Evolutionary conservation across 2,888 invertebrate genomes (phyloP).

Genomic region (Sesia bembeciformis): DNA sequence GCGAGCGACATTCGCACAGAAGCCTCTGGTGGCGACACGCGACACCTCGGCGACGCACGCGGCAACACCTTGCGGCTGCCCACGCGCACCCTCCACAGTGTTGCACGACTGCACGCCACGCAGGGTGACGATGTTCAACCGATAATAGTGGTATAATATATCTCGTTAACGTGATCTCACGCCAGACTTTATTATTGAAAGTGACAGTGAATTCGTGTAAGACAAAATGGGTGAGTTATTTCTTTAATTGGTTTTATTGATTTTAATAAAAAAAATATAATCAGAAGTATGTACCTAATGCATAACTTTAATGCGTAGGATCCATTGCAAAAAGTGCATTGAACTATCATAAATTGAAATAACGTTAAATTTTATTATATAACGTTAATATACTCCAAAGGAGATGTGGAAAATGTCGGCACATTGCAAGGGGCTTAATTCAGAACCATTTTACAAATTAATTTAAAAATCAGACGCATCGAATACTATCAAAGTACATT

Average conservation of each 20-base stretch:
- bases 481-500: too few relatives aligned
- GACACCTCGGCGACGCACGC: conserved; percentile 42
- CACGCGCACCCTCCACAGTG: conserved; percentile 35
- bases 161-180: conserved; percentile 54
- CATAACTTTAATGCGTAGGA: too few relatives aligned
- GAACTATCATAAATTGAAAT: too few relatives aligned
- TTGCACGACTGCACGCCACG: conserved; percentile 14
- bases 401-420: too few relatives aligned
- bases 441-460: too few relatives aligned
- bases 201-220: conserved; percentile 50
- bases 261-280: background rate
- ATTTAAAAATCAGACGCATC: too few relatives aligned
- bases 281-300: background rate
- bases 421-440: too few relatives aligned
- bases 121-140: conserved; percentile 61
- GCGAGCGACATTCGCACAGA: conserved; percentile 62
- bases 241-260: background rate
- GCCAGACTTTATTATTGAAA: conserved; percentile 39
- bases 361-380: too few relatives aligned
- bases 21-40: conserved; percentile 65
- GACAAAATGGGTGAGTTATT: conserved; percentile 55
- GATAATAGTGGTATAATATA: conserved; percentile 40
- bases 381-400: too few relatives aligned
- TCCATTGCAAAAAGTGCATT: too few relatives aligned
- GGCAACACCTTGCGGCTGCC: conserved; percentile 22